A percentile compares a stretch with the other conserved stretches of the same genome.
These are phyloP conservation scores for Phalloptychus januarius DNA, from an alignment of 2,797 vertebrate species.

Conservation along the genomic window DNA sequence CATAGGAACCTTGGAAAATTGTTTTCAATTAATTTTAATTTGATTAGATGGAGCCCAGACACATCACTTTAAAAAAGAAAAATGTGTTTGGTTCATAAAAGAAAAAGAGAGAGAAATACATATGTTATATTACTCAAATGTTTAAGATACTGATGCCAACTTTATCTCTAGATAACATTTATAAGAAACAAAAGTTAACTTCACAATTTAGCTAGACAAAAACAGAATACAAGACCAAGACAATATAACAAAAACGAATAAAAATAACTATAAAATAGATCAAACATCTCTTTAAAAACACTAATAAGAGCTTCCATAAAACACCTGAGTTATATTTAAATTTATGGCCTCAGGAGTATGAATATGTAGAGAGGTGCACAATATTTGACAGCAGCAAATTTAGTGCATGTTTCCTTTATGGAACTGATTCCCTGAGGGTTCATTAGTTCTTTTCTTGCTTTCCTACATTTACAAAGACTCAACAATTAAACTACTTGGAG, in stretches of 20 bases:
- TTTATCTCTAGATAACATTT: background rate
- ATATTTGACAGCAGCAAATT: background rate
- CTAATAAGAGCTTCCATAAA: background rate
- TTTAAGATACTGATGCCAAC: background rate
- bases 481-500: background rate
- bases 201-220: background rate
- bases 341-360: background rate
- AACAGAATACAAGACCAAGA: background rate
- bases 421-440: background rate
- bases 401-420: background rate
- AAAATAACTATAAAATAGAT: background rate
- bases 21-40: conserved; percentile 3
- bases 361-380: background rate
- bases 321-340: background rate
- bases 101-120: background rate
- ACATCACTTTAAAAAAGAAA: background rate
- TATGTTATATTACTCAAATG: background rate
- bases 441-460: conserved; percentile 3
- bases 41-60: background rate
- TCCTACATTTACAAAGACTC: background rate
- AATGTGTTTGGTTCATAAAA: background rate
- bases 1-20: background rate
- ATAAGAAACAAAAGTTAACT: background rate
- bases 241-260: background rate
- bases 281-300: background rate